Evolutionary conservation across 1,140 invertebrate genomes (phyloP), one percentile per base, ranked within the genome.

Genomic region (Pentalonia nigronervosa): DNA sequence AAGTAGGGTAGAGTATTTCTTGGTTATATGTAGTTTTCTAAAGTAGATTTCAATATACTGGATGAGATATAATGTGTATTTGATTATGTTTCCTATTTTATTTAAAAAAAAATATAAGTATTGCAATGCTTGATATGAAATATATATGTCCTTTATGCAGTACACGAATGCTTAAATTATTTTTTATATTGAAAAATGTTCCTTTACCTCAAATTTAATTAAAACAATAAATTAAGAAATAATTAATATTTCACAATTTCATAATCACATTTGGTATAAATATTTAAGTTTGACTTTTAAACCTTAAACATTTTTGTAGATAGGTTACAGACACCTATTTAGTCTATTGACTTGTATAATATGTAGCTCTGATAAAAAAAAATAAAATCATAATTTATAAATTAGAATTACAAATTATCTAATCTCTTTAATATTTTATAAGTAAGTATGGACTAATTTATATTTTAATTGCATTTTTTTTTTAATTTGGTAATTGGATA

Each of bases 1-100:
- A 92, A 89, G 76, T 93, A 47, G 84, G 67, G n/a, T 86, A 84
- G 53, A 47, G 84, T 93, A 94, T 93, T 81, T 94, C 20, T 88
- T 53, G 90, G 91, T 88, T 87, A 41, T 53, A n/a, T 93, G 47
- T 94, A 45, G 76, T 93, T 84, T 92, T 92, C 20, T 84, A 50
- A 76, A 47, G 84, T 84, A 92, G 90, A 92, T 47, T 84, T 94
- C 41, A 94, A 91, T 36, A 34, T 84, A 21, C 48, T 50, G 41
- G 48, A 50, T 48, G 41, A 81, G 45, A 34, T 93, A 53, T 60
- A 23, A 89, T 56, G 88, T 89, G n/a, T 56, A 89, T 53, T 56
- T 56, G 8, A 36, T 56, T 25, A 36, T 86, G 6, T 41, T 89
- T 88, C 8, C 21, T 88, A 50, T 34, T 89, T 89, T 36, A 36